Evolutionary conservation across 1,140 invertebrate genomes (phyloP), one percentile per base, ranked within the genome.

Genomic region (Brachionus koreanus): DNA sequence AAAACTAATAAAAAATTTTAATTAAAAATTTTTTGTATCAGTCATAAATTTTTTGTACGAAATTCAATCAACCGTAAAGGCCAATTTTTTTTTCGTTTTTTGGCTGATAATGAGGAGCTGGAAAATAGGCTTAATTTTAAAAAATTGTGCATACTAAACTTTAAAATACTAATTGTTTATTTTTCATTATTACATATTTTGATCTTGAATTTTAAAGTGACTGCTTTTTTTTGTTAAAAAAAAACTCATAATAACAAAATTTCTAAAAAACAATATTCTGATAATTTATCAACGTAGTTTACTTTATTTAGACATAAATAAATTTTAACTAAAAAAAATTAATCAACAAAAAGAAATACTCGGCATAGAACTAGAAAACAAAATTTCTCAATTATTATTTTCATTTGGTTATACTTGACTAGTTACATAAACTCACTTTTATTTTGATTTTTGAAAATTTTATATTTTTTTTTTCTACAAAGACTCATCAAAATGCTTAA

Each of bases 401-500:
- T 65, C 13, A 65, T n/a, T 65, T 65, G 29, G 63, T 65, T 65
- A 65, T 65, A 65, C 63, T 65, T 65, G 29, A 33, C 29, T 65
- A 29, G 29, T 29, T 37, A 29, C 29, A 65, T 10, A 57, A 57
- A 19, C 49, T 57, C 12, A 49, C 6, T 49, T 19, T n/a, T 57
- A n/a, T 57, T 57, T 57, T 19, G 49, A 57, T 57, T 57, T 57
- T 5, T 3, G 3, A 29, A 25, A 57, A 57, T 57, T 57, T 19
- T 57, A n/a, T n/a, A n/a, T 16, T 57, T 23, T 57, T 57, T 57
- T 57, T 23, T 57, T 9, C 6, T 19, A 57, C 6, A 57, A 57
- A 19, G 19, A 57, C n/a, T 57, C 9, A 49, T 19, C n/a, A 52
- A 65, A 49, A 98, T 99, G 96, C 93, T 95, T 89, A 96, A 99